These are phyloP conservation scores for Molossus alvarezi DNA, from an alignment of 2,797 vertebrate species.

Conservation along the genomic window DNA sequence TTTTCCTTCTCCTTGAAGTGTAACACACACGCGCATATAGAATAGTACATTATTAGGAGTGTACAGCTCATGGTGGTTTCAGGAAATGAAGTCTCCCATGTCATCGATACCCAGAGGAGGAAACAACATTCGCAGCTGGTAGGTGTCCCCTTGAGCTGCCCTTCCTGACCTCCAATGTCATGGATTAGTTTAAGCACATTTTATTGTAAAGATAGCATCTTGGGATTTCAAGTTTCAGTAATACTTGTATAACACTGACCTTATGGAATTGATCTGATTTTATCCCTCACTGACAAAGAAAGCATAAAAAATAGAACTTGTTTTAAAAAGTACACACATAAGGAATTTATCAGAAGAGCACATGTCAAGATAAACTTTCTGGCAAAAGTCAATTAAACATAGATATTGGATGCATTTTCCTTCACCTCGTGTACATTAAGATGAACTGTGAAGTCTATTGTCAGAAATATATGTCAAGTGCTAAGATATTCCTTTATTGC, in stretches of 20 bases:
- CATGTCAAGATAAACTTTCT: constrained; percentile 44
- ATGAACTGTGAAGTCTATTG: background rate
- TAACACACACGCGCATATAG: background rate
- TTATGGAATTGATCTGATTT: constrained; percentile 30
- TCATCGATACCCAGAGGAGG: background rate
- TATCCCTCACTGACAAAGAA: background rate
- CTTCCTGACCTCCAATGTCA: constrained; percentile 6
- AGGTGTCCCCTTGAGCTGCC: background rate
- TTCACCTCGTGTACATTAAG: constrained; percentile 8
- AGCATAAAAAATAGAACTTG: constrained; percentile 48
- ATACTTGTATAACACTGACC: background rate
- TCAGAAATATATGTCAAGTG: constrained; percentile 28
- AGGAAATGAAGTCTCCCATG: background rate
- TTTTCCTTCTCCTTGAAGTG: constrained; percentile 2
- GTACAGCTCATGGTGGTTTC: constrained; percentile 12
- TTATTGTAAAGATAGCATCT: constrained; percentile 50
- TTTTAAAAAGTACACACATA: background rate
- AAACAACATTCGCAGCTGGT: background rate
- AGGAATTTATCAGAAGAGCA: constrained; percentile 49
- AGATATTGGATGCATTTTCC: constrained; percentile 17
- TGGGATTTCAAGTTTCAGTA: constrained; percentile 46
- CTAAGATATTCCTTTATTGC: constrained; percentile 16
- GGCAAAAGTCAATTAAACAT: constrained; percentile 57
- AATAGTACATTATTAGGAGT: background rate
- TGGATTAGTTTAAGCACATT: constrained; percentile 41